Base-by-base conservation (phyloP, 2,888 invertebrate species). In the Sthenelais limicola region DNA sequence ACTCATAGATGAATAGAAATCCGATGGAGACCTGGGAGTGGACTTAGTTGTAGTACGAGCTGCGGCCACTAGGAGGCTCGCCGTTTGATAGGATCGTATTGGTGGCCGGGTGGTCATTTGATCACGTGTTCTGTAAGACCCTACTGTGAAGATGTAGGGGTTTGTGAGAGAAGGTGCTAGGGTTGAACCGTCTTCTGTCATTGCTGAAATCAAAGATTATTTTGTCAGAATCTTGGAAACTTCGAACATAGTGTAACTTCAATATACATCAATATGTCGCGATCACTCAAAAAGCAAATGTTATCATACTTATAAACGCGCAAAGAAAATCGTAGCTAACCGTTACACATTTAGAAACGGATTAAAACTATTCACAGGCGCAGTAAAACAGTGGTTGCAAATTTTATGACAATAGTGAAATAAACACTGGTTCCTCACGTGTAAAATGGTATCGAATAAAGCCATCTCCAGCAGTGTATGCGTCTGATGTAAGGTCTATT, bases 151-250 rank as follows among this genome's bases (percentile, higher is more conserved):
- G 38, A 24, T 62, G 38, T 26, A 62, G 21, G 62, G 62, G 24
- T 62, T 62, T 2, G 38, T 43, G 9, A 62, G 35, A 62, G 62
- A 62, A n/a, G 62, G 62, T 43, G 62, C 62, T 24, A 62, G 35
- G 26, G 62, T 62, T 26, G 62, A 35, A 2, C 62, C 62, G 38
- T 62, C 62, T 43, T 18, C 62, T n/a, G 62, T 38, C 62, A 62
- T 62, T 12, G 62, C 62, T 62, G 38, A n/a, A 38, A 38, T 15
- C 21, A n/a, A 51, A 51, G n/a, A 51, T n/a, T n/a, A n/a, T n/a
- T n/a, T n/a, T n/a, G n/a, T n/a, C n/a, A n/a, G n/a, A n/a, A n/a
- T n/a, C n/a, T n/a, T n/a, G n/a, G n/a, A n/a, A n/a, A n/a, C n/a
- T n/a, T n/a, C n/a, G n/a, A n/a, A n/a, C n/a, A n/a, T n/a, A n/a